Evolutionary conservation across 2,888 invertebrate species (phyloP).

Genomic region (Synanthedon tipuliformis): DNA sequence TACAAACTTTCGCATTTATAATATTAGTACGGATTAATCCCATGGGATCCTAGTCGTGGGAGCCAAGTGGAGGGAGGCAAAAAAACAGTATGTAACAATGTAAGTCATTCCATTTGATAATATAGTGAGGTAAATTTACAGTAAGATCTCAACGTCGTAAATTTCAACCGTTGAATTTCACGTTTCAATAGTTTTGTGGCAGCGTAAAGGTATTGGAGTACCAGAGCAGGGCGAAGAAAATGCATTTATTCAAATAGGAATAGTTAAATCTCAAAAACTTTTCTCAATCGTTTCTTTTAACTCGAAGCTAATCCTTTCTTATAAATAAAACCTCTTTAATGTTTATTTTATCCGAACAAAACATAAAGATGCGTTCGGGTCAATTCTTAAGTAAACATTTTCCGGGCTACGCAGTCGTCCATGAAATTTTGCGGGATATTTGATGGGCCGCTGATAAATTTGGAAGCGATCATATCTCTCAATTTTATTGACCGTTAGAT

Average conservation of each 20-base stretch:
- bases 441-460: constrained; percentile 36
- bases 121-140: not conserved
- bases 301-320: not conserved
- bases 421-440: constrained; percentile 34
- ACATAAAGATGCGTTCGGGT: constrained; percentile 9
- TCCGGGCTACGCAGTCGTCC: constrained; percentile 15
- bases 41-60: too few relatives aligned
- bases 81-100: too few relatives aligned
- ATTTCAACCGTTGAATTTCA: constrained; percentile 32
- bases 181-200: constrained; percentile 20
- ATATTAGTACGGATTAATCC: too few relatives aligned
- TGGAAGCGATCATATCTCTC: constrained; percentile 35
- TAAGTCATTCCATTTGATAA: not conserved
- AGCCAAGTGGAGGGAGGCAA: too few relatives aligned
- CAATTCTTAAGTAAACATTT: constrained; percentile 22
- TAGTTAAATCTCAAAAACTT: not conserved
- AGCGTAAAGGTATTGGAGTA: not conserved
- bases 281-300: not conserved
- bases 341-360: constrained; percentile 3
- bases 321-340: not conserved
- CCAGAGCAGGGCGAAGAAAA: constrained; percentile 1
- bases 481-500: constrained; percentile 47
- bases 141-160: constrained; percentile 16
- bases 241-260: not conserved
- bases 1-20: too few relatives aligned